These are phyloP conservation scores for Epirrhoe alternata DNA, from an alignment of 2,888 invertebrate genomes.

Conservation along the genomic window DNA sequence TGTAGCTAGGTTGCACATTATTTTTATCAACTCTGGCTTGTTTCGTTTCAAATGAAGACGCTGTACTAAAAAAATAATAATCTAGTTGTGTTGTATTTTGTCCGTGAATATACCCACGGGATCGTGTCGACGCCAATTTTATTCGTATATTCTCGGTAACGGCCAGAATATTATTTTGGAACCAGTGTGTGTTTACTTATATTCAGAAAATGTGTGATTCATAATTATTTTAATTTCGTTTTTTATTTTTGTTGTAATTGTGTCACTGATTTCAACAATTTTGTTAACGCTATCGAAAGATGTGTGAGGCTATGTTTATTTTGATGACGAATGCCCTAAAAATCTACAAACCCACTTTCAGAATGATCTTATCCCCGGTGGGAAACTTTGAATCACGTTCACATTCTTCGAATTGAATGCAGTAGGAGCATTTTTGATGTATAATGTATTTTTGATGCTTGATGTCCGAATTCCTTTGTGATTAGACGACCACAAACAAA, in stretches of 20 bases:
- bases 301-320: slow-evolving; percentile 15
- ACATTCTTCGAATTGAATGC: neutral
- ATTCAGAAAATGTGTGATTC: slow-evolving; percentile 32
- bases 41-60: neutral
- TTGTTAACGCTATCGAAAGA: slow-evolving; percentile 16
- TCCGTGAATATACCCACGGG: slow-evolving; percentile 5
- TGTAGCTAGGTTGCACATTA: neutral
- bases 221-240: slow-evolving; percentile 33
- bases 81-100: slow-evolving; percentile 3
- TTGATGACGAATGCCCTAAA: slow-evolving; percentile 20
- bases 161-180: slow-evolving; percentile 13
- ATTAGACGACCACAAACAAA: neutral
- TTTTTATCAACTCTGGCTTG: neutral
- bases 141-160: slow-evolving; percentile 15
- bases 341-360: slow-evolving; percentile 9
- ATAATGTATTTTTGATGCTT: neutral
- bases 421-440: neutral
- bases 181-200: slow-evolving; percentile 28
- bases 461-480: neutral
- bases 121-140: slow-evolving; percentile 16
- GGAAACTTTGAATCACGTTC: slow-evolving; percentile 4
- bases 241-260: slow-evolving; percentile 35
- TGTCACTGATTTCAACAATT: slow-evolving; percentile 31
- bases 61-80: neutral
- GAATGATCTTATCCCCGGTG: neutral